A percentile compares a stretch with the other conserved stretches of the same genome.
Conservation (phyloP, 2,113 vertebrate genomes). For the Galeopterus variegatus region DNA sequence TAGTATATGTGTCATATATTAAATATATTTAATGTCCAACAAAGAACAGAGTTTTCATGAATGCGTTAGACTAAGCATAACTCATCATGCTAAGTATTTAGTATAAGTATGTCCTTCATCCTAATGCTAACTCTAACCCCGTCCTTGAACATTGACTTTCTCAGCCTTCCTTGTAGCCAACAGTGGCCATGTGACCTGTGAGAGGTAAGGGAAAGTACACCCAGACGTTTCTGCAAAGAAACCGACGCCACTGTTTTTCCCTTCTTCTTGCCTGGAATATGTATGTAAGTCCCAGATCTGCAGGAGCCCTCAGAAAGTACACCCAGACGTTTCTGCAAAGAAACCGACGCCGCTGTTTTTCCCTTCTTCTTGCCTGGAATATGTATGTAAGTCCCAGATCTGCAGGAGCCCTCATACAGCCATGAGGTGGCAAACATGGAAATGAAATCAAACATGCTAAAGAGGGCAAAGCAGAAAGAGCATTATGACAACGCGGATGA, state of each 20-base stretch:
- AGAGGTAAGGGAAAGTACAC: not conserved
- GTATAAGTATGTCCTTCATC: not conserved
- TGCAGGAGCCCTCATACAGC: not conserved
- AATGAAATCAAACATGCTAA: not conserved
- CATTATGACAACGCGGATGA: not conserved
- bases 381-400: not conserved
- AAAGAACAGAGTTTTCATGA: constrained; percentile 38
- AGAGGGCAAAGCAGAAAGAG: not conserved
- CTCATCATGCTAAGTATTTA: not conserved
- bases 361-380: not conserved
- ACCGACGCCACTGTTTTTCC: not conserved
- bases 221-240: not conserved
- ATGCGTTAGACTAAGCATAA: not conserved
- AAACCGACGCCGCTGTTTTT: not conserved
- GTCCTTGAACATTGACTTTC: not conserved
- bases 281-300: not conserved
- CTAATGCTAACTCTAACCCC: not conserved
- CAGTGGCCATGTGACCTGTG: not conserved
- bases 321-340: not conserved
- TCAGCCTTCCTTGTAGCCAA: not conserved
- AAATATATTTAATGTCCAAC: constrained; percentile 30
- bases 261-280: not conserved
- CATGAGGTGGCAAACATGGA: not conserved
- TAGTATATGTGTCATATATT: constrained; percentile 16
- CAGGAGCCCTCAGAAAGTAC: not conserved